Conservation (phyloP, 2,888 invertebrate genomes). For the Orthonychiurus folsomi region DNA sequence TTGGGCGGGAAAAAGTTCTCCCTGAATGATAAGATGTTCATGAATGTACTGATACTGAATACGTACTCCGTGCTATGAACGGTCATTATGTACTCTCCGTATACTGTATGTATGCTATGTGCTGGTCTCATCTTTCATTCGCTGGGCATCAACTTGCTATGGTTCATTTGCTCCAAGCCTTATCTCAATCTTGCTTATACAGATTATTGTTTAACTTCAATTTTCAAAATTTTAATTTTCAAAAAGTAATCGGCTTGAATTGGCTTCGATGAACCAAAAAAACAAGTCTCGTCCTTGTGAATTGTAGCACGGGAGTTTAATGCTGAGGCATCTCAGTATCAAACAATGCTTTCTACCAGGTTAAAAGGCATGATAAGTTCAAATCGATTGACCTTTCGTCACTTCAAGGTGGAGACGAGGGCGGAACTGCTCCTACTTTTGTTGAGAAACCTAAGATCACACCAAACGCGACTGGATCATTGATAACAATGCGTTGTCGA, state of each 20-base stretch:
- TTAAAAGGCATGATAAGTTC: no score
- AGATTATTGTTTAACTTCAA: no score
- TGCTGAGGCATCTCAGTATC: background rate
- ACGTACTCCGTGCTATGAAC: background rate
- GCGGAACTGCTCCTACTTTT: slow-evolving; percentile 91
- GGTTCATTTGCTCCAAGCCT: background rate
- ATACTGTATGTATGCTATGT: background rate
- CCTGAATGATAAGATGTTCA: background rate
- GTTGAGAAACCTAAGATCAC: slow-evolving; percentile 98
- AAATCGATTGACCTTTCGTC: background rate
- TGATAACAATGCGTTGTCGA: slow-evolving; percentile 94
- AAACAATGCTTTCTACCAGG: no score
- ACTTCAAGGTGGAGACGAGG: slow-evolving; percentile 73
- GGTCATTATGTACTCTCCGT: background rate
- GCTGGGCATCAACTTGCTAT: background rate
- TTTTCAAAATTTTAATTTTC: no score
- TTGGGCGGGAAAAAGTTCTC: slow-evolving; percentile 1
- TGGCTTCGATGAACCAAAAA: no score
- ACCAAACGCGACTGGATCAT: slow-evolving; percentile 93
- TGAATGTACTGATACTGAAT: background rate
- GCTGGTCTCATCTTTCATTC: background rate
- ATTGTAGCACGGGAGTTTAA: background rate
- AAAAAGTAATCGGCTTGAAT: no score
- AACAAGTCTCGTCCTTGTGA: background rate
- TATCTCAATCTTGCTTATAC: no score